phyloP scores from a whole-genome alignment of 2,113 vertebrate genomes.

The Sceloporus undulatus region DNA sequence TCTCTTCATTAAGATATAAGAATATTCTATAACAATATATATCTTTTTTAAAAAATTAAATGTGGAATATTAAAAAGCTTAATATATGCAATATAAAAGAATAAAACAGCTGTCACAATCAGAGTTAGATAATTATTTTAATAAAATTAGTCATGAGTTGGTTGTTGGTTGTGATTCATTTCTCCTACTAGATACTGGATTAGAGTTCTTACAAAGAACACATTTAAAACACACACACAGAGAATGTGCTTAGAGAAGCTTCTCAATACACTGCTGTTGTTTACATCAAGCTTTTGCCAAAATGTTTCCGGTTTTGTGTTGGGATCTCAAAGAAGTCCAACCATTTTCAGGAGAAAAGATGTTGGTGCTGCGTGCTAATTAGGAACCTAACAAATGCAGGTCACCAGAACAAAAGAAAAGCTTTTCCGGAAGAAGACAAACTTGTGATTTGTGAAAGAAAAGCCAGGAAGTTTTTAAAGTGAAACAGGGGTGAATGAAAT shows the following conservation, averaged over 20 bases:
- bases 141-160: neutral
- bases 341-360: conserved; percentile 63
- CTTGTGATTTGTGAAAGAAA: conserved; percentile 79
- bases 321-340: conserved; percentile 56
- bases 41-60: neutral
- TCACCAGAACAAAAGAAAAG: conserved; percentile 77
- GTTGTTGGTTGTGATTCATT: neutral
- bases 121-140: neutral
- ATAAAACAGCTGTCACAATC: neutral
- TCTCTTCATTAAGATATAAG: neutral
- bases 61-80: neutral
- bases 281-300: conserved; percentile 39
- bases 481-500: conserved; percentile 71
- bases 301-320: conserved; percentile 54
- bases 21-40: neutral
- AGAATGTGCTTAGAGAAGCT: neutral
- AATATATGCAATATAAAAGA: neutral
- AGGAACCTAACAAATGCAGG: conserved; percentile 76
- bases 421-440: conserved; percentile 75
- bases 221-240: neutral
- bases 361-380: conserved; percentile 77
- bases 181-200: neutral
- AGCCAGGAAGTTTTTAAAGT: conserved; percentile 77
- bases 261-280: neutral
- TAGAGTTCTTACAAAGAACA: neutral